These are phyloP conservation scores for Drosophila formosana DNA, from an alignment of 2,888 invertebrate species.

Conservation along the genomic window DNA sequence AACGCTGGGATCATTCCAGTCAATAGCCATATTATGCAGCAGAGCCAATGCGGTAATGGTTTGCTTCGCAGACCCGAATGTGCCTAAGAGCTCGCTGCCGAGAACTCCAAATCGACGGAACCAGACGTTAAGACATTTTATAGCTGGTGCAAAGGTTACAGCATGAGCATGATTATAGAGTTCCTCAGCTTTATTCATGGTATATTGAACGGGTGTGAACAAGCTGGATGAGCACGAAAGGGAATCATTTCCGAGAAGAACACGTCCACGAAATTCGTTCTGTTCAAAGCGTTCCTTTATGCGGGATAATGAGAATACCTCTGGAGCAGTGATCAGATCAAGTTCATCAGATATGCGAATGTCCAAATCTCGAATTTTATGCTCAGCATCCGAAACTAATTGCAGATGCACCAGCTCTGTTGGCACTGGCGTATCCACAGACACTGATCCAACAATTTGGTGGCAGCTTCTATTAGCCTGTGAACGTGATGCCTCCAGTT, in stretches of 20 bases:
- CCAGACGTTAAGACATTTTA: conserved; percentile 67
- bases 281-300: conserved; percentile 82
- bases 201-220: conserved; percentile 72
- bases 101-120: conserved; percentile 74
- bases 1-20: conserved; percentile 76
- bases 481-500: conserved; percentile 36
- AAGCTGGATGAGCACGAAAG: conserved; percentile 70
- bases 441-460: neutral
- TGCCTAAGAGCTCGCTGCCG: conserved; percentile 60
- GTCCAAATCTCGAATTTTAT: conserved; percentile 80
- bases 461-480: conserved; percentile 19
- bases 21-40: conserved; percentile 81
- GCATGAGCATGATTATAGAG: conserved; percentile 75
- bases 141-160: conserved; percentile 70
- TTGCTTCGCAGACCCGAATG: conserved; percentile 72
- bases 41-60: conserved; percentile 77
- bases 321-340: conserved; percentile 45
- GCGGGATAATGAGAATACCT: conserved; percentile 71
- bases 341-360: conserved; percentile 56
- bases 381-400: conserved; percentile 75
- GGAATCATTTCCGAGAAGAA: conserved; percentile 70
- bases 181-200: conserved; percentile 64
- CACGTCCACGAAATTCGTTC: conserved; percentile 81
- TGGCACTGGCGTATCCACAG: conserved; percentile 7
- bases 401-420: conserved; percentile 66